Evolutionary conservation across 53 echinoderm and acorn worm species (phyloP).

Genomic region (Paracentrotus lividus): DNA sequence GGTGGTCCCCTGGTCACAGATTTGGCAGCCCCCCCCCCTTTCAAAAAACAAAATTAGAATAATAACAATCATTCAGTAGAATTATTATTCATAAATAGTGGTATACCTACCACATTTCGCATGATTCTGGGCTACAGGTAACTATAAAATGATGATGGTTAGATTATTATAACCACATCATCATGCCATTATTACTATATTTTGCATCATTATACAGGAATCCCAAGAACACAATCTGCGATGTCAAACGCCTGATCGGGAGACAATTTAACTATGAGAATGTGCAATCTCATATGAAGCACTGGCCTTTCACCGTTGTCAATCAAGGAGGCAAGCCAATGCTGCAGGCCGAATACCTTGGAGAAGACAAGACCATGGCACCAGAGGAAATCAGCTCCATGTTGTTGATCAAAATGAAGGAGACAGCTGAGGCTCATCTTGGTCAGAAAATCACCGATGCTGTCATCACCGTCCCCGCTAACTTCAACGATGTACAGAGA

Average conservation of each 20-base stretch:
- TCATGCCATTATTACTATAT: no score
- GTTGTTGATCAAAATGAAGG: slow-evolving; percentile 88
- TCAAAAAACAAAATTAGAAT: no score
- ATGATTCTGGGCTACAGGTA: no score
- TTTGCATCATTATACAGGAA: no score
- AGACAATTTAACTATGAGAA: slow-evolving; percentile 51
- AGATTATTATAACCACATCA: no score
- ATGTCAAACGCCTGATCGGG: slow-evolving; percentile 79
- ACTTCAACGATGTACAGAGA: slow-evolving; percentile 87
- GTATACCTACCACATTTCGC: no score
- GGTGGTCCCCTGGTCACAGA: no score
- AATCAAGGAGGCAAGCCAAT: slow-evolving; percentile 72
- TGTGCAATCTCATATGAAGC: slow-evolving; percentile 74
- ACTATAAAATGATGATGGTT: no score
- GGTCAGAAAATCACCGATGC: slow-evolving; percentile 85
- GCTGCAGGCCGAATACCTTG: slow-evolving; percentile 72
- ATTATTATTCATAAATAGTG: no score
- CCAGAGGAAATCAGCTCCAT: slow-evolving; percentile 94
- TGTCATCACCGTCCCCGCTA: slow-evolving; percentile 89
- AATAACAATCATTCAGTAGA: no score
- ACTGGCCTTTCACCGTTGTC: slow-evolving; percentile 75
- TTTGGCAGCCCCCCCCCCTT: no score
- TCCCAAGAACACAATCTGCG: slow-evolving; percentile 73
- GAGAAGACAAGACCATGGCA: slow-evolving; percentile 80
- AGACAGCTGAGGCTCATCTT: slow-evolving; percentile 89